Evolutionary conservation across 2,113 vertebrate genomes (phyloP), one percentile per base, ranked within the genome.

Genomic region (Pavo muticus): DNA sequence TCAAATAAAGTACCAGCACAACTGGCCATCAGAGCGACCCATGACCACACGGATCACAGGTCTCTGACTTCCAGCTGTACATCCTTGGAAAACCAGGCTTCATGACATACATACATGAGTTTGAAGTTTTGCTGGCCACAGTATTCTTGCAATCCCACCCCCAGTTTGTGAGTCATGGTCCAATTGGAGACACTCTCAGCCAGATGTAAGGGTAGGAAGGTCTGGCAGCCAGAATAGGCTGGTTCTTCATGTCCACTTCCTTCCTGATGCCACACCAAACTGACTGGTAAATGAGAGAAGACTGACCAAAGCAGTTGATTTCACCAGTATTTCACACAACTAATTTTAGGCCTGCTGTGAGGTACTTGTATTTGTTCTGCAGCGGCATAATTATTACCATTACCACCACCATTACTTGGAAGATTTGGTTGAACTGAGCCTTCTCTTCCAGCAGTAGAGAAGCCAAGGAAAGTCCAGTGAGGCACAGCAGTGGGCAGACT

Each of bases 351-450:
- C 68, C 35, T 71, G 27, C 73, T 80, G 59, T 35, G n/a, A 47
- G 83, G 83, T 78, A 48, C 48, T 70, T 79, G 4, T 15, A 50
- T 83, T 91, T 86, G 61, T 45, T 90, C 91, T 91, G n/a, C 35
- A 39, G 77, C 9, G 48, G 5, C 30, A 19, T 57, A 8, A 74
- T 71, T 48, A 47, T 57, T 78, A 59, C 24, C 56, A 19, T 11
- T 69, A 10, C 45, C 61, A 12, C 35, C n/a, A 10, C 40, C 61
- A 39, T 60, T 74, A 18, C 24, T 44, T 32, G 37, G 45, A 48
- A 19, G 63, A 15, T 70, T 44, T n/a, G 39, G 21, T 32, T 39
- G 50, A 90, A 52, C 24, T 23, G 57, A 64, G 77, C 3, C 1
- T 87, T 52, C 17, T 73, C 67, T 70, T 40, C 23, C 25, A 57